Conservation (phyloP, 2,888 invertebrate genomes). For the Conistra vaccinii region DNA sequence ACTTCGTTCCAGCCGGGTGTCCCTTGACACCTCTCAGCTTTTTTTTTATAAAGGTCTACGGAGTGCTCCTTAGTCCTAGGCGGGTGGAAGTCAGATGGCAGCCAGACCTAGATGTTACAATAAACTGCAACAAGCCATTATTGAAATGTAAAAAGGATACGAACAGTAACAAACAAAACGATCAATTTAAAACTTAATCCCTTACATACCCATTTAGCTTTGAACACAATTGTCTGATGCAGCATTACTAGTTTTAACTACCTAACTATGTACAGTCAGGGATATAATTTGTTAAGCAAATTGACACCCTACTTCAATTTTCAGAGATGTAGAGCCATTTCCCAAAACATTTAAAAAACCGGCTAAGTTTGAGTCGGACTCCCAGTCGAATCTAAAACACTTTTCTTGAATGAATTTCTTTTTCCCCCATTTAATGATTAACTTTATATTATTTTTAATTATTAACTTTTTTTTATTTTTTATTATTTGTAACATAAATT, state of each 20-base stretch:
- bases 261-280: background rate
- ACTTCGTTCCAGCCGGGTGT: too few species aligned
- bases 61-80: background rate
- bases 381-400: too few species aligned
- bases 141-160: background rate
- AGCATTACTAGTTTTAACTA: background rate
- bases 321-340: too few species aligned
- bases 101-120: background rate
- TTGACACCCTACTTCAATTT: background rate
- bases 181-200: conserved; percentile 7
- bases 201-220: background rate
- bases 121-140: background rate
- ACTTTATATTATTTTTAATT: too few species aligned
- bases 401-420: too few species aligned
- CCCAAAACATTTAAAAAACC: too few species aligned
- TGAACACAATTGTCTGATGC: background rate
- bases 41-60: background rate
- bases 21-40: too few species aligned
- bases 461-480: too few species aligned
- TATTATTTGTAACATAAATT: too few species aligned
- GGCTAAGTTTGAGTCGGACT: too few species aligned
- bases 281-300: background rate
- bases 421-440: too few species aligned
- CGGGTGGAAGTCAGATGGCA: background rate
- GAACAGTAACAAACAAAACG: background rate